Conservation (phyloP, 2,797 vertebrate genomes). For the Clamator glandarius region DNA sequence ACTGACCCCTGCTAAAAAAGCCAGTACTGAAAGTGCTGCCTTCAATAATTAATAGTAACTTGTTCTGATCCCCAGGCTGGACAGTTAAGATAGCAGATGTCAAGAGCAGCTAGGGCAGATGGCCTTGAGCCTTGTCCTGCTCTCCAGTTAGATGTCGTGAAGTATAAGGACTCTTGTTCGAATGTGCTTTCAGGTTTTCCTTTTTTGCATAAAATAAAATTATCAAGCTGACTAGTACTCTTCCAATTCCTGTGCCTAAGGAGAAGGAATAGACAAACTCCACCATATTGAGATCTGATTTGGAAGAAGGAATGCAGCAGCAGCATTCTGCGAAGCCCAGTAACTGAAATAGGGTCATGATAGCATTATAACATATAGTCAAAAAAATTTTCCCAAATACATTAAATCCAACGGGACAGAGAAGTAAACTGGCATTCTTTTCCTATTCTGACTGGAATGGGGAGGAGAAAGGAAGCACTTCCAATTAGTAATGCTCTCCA, state of each 20-base stretch:
- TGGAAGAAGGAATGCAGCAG: neutral
- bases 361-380: neutral
- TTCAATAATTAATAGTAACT: neutral
- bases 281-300: neutral
- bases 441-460: neutral
- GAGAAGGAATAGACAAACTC: neutral
- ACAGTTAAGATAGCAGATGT: slow-evolving; percentile 73
- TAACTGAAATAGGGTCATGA: neutral
- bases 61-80: slow-evolving; percentile 36
- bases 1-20: slow-evolving; percentile 12
- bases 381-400: neutral
- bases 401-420: neutral
- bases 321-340: neutral
- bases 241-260: neutral
- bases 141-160: neutral
- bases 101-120: slow-evolving; percentile 60
- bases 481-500: neutral
- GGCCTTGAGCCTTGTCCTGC: slow-evolving; percentile 59
- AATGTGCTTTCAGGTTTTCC: neutral
- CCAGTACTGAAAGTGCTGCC: slow-evolving; percentile 18
- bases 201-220: neutral
- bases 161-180: neutral
- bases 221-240: neutral
- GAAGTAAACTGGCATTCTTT: neutral
- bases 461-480: neutral